Evolutionary conservation across 2,113 vertebrate genomes (phyloP).

Genomic region (Equus przewalskii): DNA sequence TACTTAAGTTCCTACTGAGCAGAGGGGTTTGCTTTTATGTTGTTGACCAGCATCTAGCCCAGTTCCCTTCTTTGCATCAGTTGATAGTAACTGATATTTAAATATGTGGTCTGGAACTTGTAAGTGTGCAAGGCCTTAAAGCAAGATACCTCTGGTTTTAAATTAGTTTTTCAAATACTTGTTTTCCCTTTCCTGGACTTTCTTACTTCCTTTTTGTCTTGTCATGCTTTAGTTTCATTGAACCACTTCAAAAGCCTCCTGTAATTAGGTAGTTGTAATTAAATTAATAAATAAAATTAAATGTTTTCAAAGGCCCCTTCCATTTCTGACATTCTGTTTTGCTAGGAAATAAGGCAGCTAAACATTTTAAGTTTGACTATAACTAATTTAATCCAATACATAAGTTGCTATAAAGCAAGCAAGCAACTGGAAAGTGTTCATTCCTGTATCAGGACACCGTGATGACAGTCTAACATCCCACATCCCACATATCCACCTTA

Average conservation of each 20-base stretch:
- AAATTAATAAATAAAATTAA: not conserved
- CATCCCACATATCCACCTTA: not conserved
- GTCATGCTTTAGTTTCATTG: not conserved
- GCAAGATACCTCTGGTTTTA: not conserved
- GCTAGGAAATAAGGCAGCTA: not conserved
- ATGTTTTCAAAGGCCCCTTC: not conserved
- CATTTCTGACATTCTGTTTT: not conserved
- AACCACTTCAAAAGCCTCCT: not conserved
- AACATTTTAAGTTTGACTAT: not conserved
- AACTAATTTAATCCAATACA: not conserved
- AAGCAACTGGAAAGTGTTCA: not conserved
- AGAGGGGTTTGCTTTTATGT: not conserved
- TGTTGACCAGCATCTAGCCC: not conserved
- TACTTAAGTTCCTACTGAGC: not conserved
- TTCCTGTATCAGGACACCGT: not conserved
- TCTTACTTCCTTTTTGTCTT: not conserved
- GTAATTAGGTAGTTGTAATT: not conserved
- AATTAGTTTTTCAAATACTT: not conserved
- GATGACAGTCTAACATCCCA: not conserved
- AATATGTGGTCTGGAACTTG: not conserved
- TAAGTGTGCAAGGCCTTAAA: not conserved
- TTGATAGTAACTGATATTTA: not conserved
- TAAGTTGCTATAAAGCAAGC: not conserved
- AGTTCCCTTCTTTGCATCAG: not conserved
- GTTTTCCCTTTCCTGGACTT: not conserved